Base-by-base conservation (phyloP, 2,888 invertebrate species). In the Pseudococcus viburni region DNA sequence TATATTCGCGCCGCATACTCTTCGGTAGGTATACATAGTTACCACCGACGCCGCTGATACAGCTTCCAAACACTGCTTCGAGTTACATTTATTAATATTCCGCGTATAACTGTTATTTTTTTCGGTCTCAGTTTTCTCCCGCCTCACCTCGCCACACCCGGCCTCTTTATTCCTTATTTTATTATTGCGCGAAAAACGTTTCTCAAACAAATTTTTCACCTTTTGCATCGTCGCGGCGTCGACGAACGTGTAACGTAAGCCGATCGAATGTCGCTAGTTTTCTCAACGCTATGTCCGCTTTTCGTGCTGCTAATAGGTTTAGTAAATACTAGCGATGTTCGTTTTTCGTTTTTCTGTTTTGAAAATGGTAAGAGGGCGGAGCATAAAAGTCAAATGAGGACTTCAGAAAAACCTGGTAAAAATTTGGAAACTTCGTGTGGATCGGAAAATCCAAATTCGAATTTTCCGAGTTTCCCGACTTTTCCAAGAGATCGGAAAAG, bases 51-150 rank as follows among this genome's bases (percentile, higher is more conserved):
- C 59, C n/a, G 5, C 42, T 42, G 5, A 6, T 59, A 19, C n/a
- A 64, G 42, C 42, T 42, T 42, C n/a, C 7, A 77, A 77, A 77
- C 19, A 83, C 80, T 83, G 42, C 80, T 42, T 83, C 80, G 80
- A 83, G 46, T 83, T 46, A 83, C 80, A 42, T 83, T 83, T 83
- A 83, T 83, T 83, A 83, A 83, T 83, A 83, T 83, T 83, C 80
- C 46, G 80, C 46, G 19, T 83, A 46, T 73, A 73, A 73, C 73
- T 73, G 73, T 73, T 73, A 73, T 73, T 73, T 73, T 64, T 73
- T 68, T 26, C 68, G 19, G 64, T 17, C n/a, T 42, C 59, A 59
- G n/a, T 26, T 73, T 73, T 73, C 33, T 12, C 15, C 33, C 26
- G 1, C 73, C 12, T 73, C 15, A n/a, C n/a, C 26, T 33, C 3